phyloP scores from a whole-genome alignment of 2,113 vertebrate species.

The Pterocles burchelli region DNA sequence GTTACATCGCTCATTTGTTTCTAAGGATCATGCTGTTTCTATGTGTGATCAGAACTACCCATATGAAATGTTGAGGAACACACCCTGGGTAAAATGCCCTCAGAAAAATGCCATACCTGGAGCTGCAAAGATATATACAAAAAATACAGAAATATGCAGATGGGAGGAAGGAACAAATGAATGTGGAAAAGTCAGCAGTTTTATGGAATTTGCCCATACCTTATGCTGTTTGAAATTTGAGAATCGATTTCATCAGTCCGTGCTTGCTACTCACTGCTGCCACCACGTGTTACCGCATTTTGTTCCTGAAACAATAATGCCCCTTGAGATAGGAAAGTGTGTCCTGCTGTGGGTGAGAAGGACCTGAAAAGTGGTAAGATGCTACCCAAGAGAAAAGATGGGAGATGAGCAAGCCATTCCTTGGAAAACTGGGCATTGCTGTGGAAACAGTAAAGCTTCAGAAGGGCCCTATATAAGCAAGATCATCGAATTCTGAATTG shows the following conservation, averaged over 20 bases:
- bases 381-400: background rate
- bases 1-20: background rate
- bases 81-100: background rate
- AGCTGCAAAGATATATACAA: background rate
- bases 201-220: background rate
- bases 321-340: background rate
- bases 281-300: slow-evolving; percentile 40
- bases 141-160: background rate
- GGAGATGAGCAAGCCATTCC: background rate
- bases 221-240: background rate
- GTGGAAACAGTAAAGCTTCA: background rate
- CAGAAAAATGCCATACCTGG: background rate
- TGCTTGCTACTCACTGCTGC: slow-evolving; percentile 52
- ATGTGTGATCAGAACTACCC: background rate
- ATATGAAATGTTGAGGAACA: accelerated
- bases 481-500: background rate
- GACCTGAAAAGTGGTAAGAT: background rate
- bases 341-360: background rate
- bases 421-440: background rate
- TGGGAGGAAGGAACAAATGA: background rate
- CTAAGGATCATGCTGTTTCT: background rate
- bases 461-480: background rate
- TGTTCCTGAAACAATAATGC: background rate
- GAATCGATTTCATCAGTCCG: background rate
- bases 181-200: background rate